Evolutionary conservation across 2,113 vertebrate species (phyloP).

Genomic region (Pholis gunnellus): DNA sequence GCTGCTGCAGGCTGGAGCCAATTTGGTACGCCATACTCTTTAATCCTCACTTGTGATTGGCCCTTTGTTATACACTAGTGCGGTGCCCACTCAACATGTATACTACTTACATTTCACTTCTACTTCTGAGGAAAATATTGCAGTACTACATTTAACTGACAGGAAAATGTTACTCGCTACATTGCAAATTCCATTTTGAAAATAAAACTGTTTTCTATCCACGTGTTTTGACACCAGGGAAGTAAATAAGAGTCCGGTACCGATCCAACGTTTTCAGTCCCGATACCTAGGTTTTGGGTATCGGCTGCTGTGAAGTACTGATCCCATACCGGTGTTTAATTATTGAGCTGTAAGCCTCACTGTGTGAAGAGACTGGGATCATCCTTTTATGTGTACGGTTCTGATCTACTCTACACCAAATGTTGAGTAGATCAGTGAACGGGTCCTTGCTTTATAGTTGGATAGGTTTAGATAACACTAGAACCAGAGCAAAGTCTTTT

Average conservation of each 20-base stretch:
- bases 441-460: neutral
- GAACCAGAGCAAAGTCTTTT: neutral
- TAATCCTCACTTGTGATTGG: neutral
- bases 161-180: neutral
- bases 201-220: too few relatives aligned
- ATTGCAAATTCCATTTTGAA: neutral
- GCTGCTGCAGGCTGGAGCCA: constrained; percentile 95
- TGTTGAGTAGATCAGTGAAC: too few relatives aligned
- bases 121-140: neutral
- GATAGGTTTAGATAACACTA: constrained; percentile 7
- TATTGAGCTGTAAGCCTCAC: too few relatives aligned
- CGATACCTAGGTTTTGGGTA: too few relatives aligned
- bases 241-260: too few relatives aligned
- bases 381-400: too few relatives aligned
- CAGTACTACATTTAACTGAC: neutral
- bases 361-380: too few relatives aligned
- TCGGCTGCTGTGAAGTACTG: too few relatives aligned
- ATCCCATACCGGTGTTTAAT: too few relatives aligned
- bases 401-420: too few relatives aligned
- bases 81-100: neutral
- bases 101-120: neutral
- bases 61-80: neutral
- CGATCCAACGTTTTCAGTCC: too few relatives aligned
- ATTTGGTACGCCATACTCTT: constrained; percentile 87
- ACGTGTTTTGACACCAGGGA: too few relatives aligned